phyloP scores from a whole-genome alignment of 2,797 vertebrate species.

The Lates japonicus region DNA sequence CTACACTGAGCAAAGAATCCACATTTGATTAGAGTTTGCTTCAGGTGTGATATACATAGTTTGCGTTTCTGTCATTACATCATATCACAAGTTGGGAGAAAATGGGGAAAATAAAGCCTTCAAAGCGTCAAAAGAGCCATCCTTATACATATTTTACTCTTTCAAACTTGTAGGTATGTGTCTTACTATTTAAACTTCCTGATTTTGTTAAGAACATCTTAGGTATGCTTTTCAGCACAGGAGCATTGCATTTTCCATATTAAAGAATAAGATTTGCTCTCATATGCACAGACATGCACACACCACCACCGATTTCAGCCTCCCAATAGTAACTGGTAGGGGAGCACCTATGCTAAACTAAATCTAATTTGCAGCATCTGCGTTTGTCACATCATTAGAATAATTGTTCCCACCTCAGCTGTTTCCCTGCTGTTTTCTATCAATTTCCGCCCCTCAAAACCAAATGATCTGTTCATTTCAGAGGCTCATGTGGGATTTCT shows the following conservation, averaged over 20 bases:
- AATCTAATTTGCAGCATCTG: conserved; percentile 96
- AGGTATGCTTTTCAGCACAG: not conserved
- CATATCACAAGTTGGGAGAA: not conserved
- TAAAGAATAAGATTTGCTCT: conserved; percentile 2
- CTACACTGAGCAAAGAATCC: not conserved
- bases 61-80: not conserved
- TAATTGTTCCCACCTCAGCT: conserved; percentile 99
- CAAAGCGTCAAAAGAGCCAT: not conserved
- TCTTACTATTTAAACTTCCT: not conserved
- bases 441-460: conserved; percentile 89
- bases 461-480: conserved; percentile 96
- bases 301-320: conserved; percentile 63
- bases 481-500: conserved; percentile 89
- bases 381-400: conserved; percentile 98
- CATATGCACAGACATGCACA: conserved; percentile 14
- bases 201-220: not conserved
- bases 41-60: not conserved
- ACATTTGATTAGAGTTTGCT: not conserved
- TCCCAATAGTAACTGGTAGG: conserved; percentile 87
- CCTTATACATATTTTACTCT: not conserved
- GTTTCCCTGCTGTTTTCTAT: conserved; percentile 96
- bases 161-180: not conserved
- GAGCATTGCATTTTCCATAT: not conserved
- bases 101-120: not conserved
- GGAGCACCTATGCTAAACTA: conserved; percentile 88